These are phyloP conservation scores for Erithacus rubecula DNA, from an alignment of 2,797 vertebrate genomes.

Conservation along the genomic window DNA sequence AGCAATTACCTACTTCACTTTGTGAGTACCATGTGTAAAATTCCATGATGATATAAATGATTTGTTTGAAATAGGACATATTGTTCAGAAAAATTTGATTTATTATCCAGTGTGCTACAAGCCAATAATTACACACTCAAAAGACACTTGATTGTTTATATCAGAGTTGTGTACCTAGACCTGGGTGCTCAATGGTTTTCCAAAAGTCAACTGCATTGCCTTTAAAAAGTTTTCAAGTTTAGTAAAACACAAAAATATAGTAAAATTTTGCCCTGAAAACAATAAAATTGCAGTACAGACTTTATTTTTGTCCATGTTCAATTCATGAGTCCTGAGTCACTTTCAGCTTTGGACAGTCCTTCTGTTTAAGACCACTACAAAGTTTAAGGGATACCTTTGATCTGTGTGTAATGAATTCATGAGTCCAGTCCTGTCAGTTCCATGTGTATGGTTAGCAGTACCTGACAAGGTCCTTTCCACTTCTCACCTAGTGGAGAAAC, in stretches of 20 bases:
- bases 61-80: neutral
- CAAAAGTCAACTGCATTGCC: neutral
- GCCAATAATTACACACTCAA: neutral
- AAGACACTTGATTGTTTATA: neutral
- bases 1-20: neutral
- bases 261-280: neutral
- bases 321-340: neutral
- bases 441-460: neutral
- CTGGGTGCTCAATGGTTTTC: neutral
- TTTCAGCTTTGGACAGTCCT: neutral
- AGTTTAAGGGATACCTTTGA: neutral
- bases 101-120: neutral
- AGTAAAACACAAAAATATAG: neutral
- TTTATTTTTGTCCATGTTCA: neutral
- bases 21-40: neutral
- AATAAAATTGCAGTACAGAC: neutral
- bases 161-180: neutral
- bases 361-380: neutral
- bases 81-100: neutral
- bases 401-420: neutral
- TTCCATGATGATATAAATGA: accelerated
- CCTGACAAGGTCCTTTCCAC: neutral
- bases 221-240: neutral
- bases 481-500: neutral
- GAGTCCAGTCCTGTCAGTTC: neutral